Evolutionary conservation across 2,797 vertebrate species (phyloP), one percentile per base, ranked within the genome.

Genomic region (Heteromormyrus szaboi): DNA sequence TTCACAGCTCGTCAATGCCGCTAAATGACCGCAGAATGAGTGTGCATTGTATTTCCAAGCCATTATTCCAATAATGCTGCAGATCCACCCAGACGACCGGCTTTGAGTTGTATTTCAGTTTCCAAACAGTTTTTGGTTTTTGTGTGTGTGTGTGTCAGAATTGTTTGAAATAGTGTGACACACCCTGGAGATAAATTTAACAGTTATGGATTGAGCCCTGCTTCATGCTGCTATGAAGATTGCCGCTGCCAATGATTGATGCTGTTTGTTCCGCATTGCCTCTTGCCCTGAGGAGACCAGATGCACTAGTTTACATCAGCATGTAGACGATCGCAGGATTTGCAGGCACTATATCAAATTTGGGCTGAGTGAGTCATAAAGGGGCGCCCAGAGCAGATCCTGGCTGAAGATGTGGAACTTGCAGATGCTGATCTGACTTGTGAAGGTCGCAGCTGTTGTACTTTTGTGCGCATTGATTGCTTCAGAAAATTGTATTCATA

Each of bases 311-410:
- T 41, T 76, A 76, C 72, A 41, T 76, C 72, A 76, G 72, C 72
- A 44, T 44, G 72, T 76, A 41, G 72, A 44, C 37, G 17, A 76
- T 76, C 4, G 0, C 72, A 19, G 72, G 72, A 76, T 19, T 37
- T 76, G 72, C 72, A 76, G 72, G 37, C 33, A 76, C 72, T 76
- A 76, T 76, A 76, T 76, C 72, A 76, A 41, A 41, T 76, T 76
- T 44, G 72, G 33, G 4, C 14, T 76, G 72, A 44, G 72, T 41
- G 72, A 76, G 29, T 76, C 72, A 76, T 76, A 76, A 76, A 76
- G 29, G 33, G 72, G 37, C 1, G 33, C 33, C 12, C 72, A 19
- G 72, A 76, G 29, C 29, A 41, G 33, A 19, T 76, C 5, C 37
- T 76, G 72, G 72, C 72, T 76, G 37, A 41, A 41, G 72, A 76